Evolutionary conservation across 2,113 vertebrate genomes (phyloP).

Genomic region (Pipra filicauda): DNA sequence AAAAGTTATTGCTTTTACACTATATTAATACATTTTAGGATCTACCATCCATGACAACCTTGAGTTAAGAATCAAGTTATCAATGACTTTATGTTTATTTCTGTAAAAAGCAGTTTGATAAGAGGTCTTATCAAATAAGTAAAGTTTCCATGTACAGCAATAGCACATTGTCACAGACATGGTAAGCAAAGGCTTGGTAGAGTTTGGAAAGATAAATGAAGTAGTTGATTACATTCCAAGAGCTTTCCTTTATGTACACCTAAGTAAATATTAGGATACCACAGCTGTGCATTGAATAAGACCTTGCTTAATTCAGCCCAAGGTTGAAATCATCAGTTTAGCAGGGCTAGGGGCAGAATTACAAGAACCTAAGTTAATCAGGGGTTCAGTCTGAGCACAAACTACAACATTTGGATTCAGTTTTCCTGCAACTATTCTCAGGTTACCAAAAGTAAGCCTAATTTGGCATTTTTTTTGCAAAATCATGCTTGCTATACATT

Average conservation of each 20-base stretch:
- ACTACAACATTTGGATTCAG: background rate
- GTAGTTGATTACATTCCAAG: background rate
- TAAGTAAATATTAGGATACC: slow-evolving; percentile 47
- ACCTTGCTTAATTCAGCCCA: slow-evolving; percentile 24
- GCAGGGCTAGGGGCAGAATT: background rate
- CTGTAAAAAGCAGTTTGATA: slow-evolving; percentile 44
- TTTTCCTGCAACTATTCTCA: background rate
- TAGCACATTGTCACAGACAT: background rate
- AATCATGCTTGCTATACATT: background rate
- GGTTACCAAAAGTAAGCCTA: background rate
- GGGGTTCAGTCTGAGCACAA: background rate
- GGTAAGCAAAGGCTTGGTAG: background rate
- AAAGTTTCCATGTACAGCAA: slow-evolving; percentile 42
- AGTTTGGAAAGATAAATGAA: slow-evolving; percentile 56
- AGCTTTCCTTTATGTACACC: slow-evolving; percentile 30
- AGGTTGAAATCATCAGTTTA: background rate
- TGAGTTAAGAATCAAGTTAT: slow-evolving; percentile 37
- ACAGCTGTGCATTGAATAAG: slow-evolving; percentile 16
- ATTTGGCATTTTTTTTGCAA: background rate
- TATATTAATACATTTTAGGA: background rate
- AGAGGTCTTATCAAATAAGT: slow-evolving; percentile 40
- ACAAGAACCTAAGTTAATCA: background rate
- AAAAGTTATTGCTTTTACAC: background rate
- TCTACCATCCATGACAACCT: background rate
- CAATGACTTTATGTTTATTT: slow-evolving; percentile 51